These are phyloP conservation scores for Alsophila aescularia DNA, from an alignment of 2,888 invertebrate genomes.

Conservation along the genomic window DNA sequence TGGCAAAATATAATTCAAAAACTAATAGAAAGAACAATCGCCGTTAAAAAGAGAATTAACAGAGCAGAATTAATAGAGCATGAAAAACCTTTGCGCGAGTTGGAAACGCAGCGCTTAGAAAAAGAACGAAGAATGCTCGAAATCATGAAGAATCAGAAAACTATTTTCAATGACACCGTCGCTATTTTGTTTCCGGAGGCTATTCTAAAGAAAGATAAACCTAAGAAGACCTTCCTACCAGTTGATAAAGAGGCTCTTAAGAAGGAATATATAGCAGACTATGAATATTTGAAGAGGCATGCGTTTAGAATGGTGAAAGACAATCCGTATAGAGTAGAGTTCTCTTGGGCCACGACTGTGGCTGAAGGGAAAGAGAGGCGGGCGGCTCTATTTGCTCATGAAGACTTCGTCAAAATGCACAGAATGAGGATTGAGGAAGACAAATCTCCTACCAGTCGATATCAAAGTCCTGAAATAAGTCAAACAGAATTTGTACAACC, in stretches of 20 bases:
- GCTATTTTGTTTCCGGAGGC: conserved; percentile 86
- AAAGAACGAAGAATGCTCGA: conserved; percentile 84
- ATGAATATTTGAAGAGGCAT: conserved; percentile 53
- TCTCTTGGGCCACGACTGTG: conserved; percentile 84
- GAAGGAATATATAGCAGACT: conserved; percentile 67
- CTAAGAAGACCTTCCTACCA: conserved; percentile 71
- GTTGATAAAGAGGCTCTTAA: conserved; percentile 69
- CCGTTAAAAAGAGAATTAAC: conserved; percentile 86
- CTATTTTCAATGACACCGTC: conserved; percentile 87
- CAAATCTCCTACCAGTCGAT: conserved; percentile 17
- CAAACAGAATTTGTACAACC: too few species aligned
- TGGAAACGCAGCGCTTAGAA: conserved; percentile 83
- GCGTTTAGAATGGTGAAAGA: conserved; percentile 69
- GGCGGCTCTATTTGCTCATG: conserved; percentile 70
- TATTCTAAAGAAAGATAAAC: conserved; percentile 72
- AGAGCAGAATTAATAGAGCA: conserved; percentile 85
- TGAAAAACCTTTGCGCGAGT: conserved; percentile 84
- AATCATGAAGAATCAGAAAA: conserved; percentile 83
- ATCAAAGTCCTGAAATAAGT: background rate
- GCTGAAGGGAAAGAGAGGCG: conserved; percentile 79
- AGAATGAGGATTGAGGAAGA: conserved; percentile 60
- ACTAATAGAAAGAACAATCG: conserved; percentile 86
- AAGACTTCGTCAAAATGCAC: conserved; percentile 64
- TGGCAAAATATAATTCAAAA: conserved; percentile 87
- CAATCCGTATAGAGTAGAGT: conserved; percentile 77